A percentile compares a stretch with the other conserved stretches of the same genome.
These are phyloP conservation scores for Hydrozoanthus tunicans DNA, from an alignment of 64 coral and sea anemone species.

Conservation along the genomic window DNA sequence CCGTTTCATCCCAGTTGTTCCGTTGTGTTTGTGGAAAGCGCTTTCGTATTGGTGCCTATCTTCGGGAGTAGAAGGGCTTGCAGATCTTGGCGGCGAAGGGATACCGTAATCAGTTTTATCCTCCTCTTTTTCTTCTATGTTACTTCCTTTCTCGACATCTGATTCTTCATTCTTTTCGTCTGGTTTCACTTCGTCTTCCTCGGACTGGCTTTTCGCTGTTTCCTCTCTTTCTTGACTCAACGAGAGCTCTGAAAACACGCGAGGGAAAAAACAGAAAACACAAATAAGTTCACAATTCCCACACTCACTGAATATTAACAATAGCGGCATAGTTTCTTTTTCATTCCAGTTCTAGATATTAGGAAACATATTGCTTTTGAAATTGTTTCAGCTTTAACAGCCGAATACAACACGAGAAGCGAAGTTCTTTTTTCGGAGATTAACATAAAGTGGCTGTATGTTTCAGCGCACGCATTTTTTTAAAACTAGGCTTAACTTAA, in stretches of 20 bases:
- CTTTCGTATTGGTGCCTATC: slow-evolving; percentile 15
- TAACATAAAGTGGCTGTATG: background rate
- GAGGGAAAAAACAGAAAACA: background rate
- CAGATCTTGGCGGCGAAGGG: slow-evolving; percentile 32
- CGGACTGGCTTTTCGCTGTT: background rate
- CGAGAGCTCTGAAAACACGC: slow-evolving; percentile 7
- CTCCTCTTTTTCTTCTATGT: slow-evolving; percentile 5
- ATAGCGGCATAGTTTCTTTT: too few relatives aligned
- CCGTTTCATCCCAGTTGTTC: background rate
- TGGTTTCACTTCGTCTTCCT: slow-evolving; percentile 23
- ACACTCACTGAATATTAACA: background rate
- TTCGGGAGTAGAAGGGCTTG: slow-evolving; percentile 22
- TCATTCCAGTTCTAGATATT: background rate
- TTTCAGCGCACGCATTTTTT: background rate
- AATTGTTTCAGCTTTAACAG: background rate
- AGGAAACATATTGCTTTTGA: slow-evolving; percentile 10
- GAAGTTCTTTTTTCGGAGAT: background rate
- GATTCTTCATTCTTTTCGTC: slow-evolving; percentile 10
- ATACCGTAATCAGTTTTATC: slow-evolving; percentile 14
- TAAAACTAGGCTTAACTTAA: background rate
- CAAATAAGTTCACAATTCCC: background rate
- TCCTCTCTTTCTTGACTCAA: background rate
- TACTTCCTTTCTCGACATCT: background rate
- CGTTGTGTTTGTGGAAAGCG: slow-evolving; percentile 47
- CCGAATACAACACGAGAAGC: background rate